A percentile compares a stretch with the other conserved stretches of the same genome.
phyloP scores from a whole-genome alignment of 2,113 vertebrate genomes.

The Archilochus colubris region DNA sequence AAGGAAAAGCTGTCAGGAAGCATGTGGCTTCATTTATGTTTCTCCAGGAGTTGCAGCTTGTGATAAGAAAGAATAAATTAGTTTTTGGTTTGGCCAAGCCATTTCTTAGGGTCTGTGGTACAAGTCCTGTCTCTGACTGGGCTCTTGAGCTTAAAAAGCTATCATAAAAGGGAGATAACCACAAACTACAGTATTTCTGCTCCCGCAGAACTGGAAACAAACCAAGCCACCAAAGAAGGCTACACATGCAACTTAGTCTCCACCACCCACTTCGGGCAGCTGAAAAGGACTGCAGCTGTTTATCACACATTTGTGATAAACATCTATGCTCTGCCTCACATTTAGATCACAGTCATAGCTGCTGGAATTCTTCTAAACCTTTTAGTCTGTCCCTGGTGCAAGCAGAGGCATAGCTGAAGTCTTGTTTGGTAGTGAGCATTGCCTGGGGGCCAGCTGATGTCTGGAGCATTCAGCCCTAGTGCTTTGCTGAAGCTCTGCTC shows the following conservation, averaged over 20 bases:
- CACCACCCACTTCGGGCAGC: not conserved
- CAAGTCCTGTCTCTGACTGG: not conserved
- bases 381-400: not conserved
- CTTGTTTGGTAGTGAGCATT: not conserved
- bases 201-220: not conserved
- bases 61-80: not conserved
- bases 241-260: not conserved
- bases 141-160: not conserved
- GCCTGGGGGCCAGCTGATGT: not conserved
- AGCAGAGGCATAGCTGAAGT: not conserved
- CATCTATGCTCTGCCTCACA: not conserved
- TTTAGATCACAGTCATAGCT: not conserved
- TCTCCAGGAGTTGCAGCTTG: not conserved
- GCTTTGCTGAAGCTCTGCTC: not conserved
- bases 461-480: not conserved
- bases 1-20: not conserved
- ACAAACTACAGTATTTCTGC: accelerated
- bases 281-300: not conserved
- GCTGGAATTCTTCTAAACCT: not conserved
- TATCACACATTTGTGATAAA: not conserved
- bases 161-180: not conserved
- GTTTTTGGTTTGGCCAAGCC: not conserved
- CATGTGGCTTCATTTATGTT: accelerated
- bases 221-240: not conserved
- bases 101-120: not conserved